Base-by-base conservation (phyloP, 2,888 invertebrate genomes). In the Ptychoptera albimana region DNA sequence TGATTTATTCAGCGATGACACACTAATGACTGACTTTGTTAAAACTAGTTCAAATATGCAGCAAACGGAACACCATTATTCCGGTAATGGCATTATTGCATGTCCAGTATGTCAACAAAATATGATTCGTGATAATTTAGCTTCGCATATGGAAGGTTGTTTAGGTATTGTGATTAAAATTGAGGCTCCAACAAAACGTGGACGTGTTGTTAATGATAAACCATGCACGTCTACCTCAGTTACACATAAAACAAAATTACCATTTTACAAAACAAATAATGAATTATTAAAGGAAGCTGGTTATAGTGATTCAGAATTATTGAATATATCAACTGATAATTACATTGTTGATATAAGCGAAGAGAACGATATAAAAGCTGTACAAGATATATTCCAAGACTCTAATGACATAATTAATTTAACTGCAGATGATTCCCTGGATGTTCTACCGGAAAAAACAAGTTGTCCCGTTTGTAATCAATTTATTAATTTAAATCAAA, bases 81-180 rank as follows among this genome's bases (percentile, higher is more conserved):
- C 53, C 0, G 44, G 49, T 11, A 56, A 58, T 37, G 66, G 64
- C 39, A 64, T 65, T 5, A 57, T 62, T 11, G 53, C 50, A 0
- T 65, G 65, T 44, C 63, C 65, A 1, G 57, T 65, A 13, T 65
- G 65, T 44, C 55, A 61, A 32, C 57, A 55, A 11, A 60, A 58
- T 38, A 52, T 66, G 52, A 55, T 53, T 23, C 60, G 65, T 7
- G 49, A 52, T 2, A 48, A 55, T 10, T 54, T 64, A 23, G 46
- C 52, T 0, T 58, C 60, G 9, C 65, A 65, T 45, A 50, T 66
- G 29, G 58, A 65, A 12, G 66, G 66, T 9, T 65, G 66, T 49
- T 56, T 53, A 10, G 59, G 60, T 11, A 59, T 64, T 16, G 50
- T 54, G 2, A 47, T 54, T 3, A 55, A 54, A 42, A 51, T 62